Evolutionary conservation across 2,888 invertebrate genomes (phyloP).

Genomic region (Orgyia antiqua): DNA sequence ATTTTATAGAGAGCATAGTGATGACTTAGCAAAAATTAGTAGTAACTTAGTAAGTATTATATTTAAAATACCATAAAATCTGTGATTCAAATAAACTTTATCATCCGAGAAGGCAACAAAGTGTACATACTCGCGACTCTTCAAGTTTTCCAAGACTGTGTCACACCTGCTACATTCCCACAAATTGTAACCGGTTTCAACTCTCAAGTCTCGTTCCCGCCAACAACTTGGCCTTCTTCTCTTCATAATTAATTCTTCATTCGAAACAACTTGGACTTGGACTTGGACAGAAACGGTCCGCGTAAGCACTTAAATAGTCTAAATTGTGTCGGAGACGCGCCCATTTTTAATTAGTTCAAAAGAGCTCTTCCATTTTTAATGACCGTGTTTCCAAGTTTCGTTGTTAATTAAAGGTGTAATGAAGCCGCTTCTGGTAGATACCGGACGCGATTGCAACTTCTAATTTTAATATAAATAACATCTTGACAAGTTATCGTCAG

Average conservation of each 20-base stretch:
- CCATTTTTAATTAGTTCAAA: conserved; percentile 74
- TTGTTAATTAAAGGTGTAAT: conserved; percentile 50
- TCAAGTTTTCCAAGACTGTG: conserved; percentile 58
- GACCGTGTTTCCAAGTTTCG: conserved; percentile 56
- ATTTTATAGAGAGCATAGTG: too few species aligned
- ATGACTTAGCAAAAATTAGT: too few species aligned
- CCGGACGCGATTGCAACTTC: conserved; percentile 34
- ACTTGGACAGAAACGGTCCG: conserved; percentile 64
- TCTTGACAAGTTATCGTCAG: conserved; percentile 10
- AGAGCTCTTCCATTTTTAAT: conserved; percentile 67
- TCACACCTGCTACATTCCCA: conserved; percentile 73
- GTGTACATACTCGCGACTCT: conserved; percentile 53
- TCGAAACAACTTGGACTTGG: conserved; percentile 69
- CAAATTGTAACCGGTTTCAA: conserved; percentile 69
- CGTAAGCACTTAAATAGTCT: conserved; percentile 74
- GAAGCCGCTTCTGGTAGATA: conserved; percentile 26
- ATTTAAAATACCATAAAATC: too few species aligned
- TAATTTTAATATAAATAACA: conserved; percentile 34
- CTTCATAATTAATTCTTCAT: conserved; percentile 78
- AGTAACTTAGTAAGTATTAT: too few species aligned
- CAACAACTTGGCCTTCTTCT: conserved; percentile 57
- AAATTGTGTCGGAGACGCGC: conserved; percentile 69
- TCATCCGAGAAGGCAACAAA: conserved; percentile 71
- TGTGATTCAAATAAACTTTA: conserved; percentile 74
- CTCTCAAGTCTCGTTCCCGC: conserved; percentile 55